Evolutionary conservation across 2,888 invertebrate genomes (phyloP).

Genomic region (Epirrhoe alternata): DNA sequence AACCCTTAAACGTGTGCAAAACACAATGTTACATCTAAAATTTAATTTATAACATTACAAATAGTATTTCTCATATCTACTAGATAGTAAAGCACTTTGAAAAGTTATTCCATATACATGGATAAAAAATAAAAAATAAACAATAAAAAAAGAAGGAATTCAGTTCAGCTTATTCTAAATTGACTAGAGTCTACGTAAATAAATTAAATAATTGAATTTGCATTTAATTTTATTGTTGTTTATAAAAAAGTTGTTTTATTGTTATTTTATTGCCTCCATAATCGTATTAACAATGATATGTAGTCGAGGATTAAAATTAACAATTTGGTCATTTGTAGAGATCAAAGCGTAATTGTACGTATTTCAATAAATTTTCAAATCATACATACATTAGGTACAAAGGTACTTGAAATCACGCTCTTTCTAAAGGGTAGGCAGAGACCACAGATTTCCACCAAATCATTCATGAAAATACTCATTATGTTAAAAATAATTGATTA

Average conservation of each 20-base stretch:
- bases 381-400: background rate
- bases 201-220: slow-evolving; percentile 14
- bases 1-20: slow-evolving; percentile 66
- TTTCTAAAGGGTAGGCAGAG: too few relatives aligned
- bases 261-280: slow-evolving; percentile 73
- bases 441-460: too few relatives aligned
- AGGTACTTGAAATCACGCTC: too few relatives aligned
- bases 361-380: slow-evolving; percentile 39
- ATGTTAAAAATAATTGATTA: background rate
- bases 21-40: slow-evolving; percentile 75
- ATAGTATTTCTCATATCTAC: slow-evolving; percentile 79
- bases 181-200: slow-evolving; percentile 66
- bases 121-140: slow-evolving; percentile 55
- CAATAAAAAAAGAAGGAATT: slow-evolving; percentile 38
- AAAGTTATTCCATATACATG: slow-evolving; percentile 75
- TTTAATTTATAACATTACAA: slow-evolving; percentile 79
- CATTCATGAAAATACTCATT: background rate
- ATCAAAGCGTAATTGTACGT: slow-evolving; percentile 42
- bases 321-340: slow-evolving; percentile 41
- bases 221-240: slow-evolving; percentile 7
- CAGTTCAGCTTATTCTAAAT: slow-evolving; percentile 73
- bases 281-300: slow-evolving; percentile 76
- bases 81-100: slow-evolving; percentile 85
- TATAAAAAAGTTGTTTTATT: slow-evolving; percentile 47
- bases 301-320: slow-evolving; percentile 66